Percentiles rank a stretch among this genome's conserved stretches.
Evolutionary conservation across 2,797 vertebrate genomes (phyloP).

Genomic region (Tragelaphus eurycerus): DNA sequence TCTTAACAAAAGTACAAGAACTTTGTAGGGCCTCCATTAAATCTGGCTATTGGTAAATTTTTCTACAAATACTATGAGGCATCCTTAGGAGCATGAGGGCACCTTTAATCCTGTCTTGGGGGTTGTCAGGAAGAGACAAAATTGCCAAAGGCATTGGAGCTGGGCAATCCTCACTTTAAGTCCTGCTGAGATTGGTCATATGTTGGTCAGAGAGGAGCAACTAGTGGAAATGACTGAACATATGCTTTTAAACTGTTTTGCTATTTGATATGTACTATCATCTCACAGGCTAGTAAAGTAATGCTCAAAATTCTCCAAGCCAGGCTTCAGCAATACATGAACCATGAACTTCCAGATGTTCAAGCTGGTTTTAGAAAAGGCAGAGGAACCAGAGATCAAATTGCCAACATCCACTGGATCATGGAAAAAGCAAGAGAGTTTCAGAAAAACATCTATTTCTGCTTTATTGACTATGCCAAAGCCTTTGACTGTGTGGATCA

Average conservation of each 20-base stretch:
- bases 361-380: no score
- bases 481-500: no score
- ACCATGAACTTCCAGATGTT: accelerated
- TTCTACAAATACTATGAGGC: background rate
- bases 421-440: no score
- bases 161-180: background rate
- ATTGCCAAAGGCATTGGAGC: background rate
- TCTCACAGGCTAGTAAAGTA: no score
- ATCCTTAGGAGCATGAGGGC: background rate
- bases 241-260: background rate
- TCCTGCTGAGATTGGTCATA: background rate
- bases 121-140: background rate
- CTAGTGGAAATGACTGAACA: background rate
- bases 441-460: no score
- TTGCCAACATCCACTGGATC: no score
- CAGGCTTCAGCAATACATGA: no score
- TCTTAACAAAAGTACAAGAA: background rate
- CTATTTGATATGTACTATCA: background rate
- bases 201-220: background rate
- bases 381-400: no score
- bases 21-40: background rate
- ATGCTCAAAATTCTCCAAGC: no score
- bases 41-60: background rate
- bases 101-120: background rate
- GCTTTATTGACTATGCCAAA: no score